Evolutionary conservation across 2,113 vertebrate species (phyloP).

Genomic region (Carettochelys insculpta): DNA sequence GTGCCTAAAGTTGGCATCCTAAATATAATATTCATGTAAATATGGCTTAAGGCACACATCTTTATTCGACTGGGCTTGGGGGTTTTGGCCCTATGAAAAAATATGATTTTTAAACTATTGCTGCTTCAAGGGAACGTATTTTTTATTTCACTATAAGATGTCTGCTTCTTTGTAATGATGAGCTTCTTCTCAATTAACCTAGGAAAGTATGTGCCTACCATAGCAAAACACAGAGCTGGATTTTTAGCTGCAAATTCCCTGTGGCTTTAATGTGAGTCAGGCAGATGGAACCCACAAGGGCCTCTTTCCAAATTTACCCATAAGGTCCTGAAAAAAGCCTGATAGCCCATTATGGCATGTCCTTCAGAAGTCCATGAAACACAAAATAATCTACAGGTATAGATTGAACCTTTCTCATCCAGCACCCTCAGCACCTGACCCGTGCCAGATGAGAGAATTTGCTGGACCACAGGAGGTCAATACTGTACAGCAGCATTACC

Average conservation of each 20-base stretch:
- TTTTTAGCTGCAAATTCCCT: background rate
- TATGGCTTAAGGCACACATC: background rate
- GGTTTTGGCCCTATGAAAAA: background rate
- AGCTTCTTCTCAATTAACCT: background rate
- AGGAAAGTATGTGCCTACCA: background rate
- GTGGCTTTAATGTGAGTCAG: rapidly evolving
- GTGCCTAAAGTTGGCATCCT: background rate
- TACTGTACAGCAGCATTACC: too few species aligned
- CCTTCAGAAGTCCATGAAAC: background rate
- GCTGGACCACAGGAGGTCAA: too few species aligned
- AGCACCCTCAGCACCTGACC: too few species aligned
- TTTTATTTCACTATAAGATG: background rate
- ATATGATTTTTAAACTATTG: background rate
- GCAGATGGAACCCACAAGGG: background rate
- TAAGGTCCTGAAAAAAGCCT: background rate
- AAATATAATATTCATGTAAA: background rate
- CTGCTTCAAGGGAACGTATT: background rate
- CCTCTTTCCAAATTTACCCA: background rate
- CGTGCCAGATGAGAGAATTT: too few species aligned
- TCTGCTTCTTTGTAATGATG: background rate
- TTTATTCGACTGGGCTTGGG: background rate
- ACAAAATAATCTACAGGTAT: background rate
- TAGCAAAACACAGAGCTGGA: background rate
- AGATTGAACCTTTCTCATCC: too few species aligned
- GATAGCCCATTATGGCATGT: background rate